Evolutionary conservation across 2,888 invertebrate genomes (phyloP).

Genomic region (Tetragnatha montana): DNA sequence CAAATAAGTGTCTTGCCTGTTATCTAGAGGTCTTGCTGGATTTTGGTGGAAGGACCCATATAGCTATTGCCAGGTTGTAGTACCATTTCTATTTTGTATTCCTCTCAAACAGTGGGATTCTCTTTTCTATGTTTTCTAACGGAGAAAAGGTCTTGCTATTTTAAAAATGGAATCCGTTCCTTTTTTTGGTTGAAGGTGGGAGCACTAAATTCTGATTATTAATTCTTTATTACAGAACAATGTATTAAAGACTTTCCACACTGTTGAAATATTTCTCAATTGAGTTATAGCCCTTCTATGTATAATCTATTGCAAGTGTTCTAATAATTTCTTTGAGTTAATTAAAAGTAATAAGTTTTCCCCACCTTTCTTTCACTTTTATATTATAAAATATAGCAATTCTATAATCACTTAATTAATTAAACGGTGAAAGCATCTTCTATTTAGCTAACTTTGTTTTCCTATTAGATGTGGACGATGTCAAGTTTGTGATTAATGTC

Average conservation of each 20-base stretch:
- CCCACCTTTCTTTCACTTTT: background rate
- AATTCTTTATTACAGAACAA: no score
- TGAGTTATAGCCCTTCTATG: background rate
- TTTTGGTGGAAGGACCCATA: conserved; percentile 51
- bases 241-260: background rate
- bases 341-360: background rate
- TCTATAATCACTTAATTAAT: background rate
- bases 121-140: background rate
- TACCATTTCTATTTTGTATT: conserved; percentile 41
- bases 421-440: background rate
- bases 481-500: conserved; percentile 97
- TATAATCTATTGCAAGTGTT: background rate
- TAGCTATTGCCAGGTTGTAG: conserved; percentile 52
- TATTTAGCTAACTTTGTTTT: conserved; percentile 10
- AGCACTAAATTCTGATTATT: no score
- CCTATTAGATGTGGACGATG: conserved; percentile 87
- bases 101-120: conserved; percentile 20
- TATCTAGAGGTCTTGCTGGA: conserved; percentile 59
- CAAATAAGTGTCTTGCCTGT: conserved; percentile 60
- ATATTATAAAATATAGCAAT: background rate
- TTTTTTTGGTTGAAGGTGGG: no score
- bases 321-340: background rate
- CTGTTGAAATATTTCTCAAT: background rate
- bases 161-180: no score
- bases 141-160: no score